Conservation (phyloP, 2,888 invertebrate genomes). For the Drosophila subquinaria region DNA sequence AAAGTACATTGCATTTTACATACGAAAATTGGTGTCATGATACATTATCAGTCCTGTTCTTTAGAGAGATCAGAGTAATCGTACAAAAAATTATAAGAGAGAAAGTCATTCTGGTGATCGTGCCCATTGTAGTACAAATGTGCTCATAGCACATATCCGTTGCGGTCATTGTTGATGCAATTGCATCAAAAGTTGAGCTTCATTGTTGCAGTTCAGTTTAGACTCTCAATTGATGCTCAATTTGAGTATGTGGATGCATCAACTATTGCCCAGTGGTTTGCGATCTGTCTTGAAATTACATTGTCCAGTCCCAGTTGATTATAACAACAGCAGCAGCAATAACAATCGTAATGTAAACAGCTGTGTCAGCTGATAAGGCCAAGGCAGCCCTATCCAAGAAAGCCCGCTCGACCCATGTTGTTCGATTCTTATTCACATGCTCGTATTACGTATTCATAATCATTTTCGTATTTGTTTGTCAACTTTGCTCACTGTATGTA, state of each 20-base stretch:
- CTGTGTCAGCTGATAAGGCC: conserved; percentile 36
- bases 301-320: conserved; percentile 30
- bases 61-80: too few species aligned
- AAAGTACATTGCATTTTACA: too few species aligned
- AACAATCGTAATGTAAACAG: conserved; percentile 2
- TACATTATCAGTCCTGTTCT: background rate
- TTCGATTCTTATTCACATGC: background rate
- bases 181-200: conserved; percentile 35
- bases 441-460: background rate
- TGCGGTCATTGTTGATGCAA: conserved; percentile 32
- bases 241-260: conserved; percentile 19
- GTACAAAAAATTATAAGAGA: background rate
- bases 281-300: conserved; percentile 19
- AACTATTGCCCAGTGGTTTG: conserved; percentile 4
- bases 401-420: background rate
- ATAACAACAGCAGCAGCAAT: background rate
- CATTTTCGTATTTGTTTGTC: conserved; percentile 2
- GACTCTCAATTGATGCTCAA: conserved; percentile 50
- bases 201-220: conserved; percentile 40
- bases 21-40: background rate
- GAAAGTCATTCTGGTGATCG: background rate
- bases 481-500: conserved; percentile 4
- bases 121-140: background rate
- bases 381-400: conserved; percentile 16
- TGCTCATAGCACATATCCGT: background rate